Base-by-base conservation (phyloP, 2,888 invertebrate genomes). In the Chloroclysta siterata region DNA sequence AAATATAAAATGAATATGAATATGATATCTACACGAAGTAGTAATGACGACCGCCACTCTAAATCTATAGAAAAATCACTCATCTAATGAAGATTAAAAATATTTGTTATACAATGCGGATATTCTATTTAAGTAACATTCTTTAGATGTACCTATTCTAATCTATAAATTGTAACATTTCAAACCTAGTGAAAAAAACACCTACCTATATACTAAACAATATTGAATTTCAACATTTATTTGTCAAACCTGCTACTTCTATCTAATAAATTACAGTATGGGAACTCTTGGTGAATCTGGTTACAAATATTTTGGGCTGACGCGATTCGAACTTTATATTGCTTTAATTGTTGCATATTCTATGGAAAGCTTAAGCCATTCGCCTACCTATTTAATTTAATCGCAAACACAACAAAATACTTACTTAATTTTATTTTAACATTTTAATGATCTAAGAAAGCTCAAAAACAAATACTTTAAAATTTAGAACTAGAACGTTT, bases 1-100 rank as follows among this genome's bases (percentile, higher is more conserved):
- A 70, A 78, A 75, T 56, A 73, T 74, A 78, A 79, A 68, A 78
- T 79, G 78, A 71, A 55, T 51, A 75, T 79, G 80, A 72, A 61
- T 61, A 70, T 74, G 70, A 73, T 63, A 72, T 54, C 59, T 63
- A 68, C 46, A 60, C 51, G 29, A 56, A 47, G 54, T 47, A 54
- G 42, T 53, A 41, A 62, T 60, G 33, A 28, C 46, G 61, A 61
- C 53, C 53, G 53, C 48, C 56, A 51, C 51, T 54, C 48, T 57
- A 46, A 52, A 47, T 57, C 60, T 68, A 59, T 58, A 22, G 44
- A 54, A 46, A 50, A 17, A 60, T 28, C 15, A 41, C 33, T 53
- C 41, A 52, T 46, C 55, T 46, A 54, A 55, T 50, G 50, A 42
- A 61, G 0, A 42, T 14, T 50, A 33, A 10, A 29, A 48, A 42